Conservation (phyloP, 1,140 invertebrate genomes). For the Brachionus koreanus region DNA sequence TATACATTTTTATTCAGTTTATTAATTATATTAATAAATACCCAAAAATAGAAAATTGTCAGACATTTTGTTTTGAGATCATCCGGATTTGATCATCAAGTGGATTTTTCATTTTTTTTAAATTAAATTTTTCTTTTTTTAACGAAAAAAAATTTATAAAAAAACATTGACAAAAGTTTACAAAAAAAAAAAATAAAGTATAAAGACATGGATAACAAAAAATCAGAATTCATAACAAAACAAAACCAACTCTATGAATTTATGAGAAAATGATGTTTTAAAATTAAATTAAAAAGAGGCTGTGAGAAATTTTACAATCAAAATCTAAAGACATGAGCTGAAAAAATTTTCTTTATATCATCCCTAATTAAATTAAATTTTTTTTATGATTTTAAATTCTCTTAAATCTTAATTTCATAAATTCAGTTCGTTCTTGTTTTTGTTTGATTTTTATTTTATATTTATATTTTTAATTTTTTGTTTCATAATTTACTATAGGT, state of each 20-base stretch:
- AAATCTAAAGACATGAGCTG: not conserved
- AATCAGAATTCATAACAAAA: not conserved
- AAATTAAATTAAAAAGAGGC: constrained; percentile 1
- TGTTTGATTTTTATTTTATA: not conserved
- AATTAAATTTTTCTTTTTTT: not conserved
- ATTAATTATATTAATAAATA: constrained; percentile 39
- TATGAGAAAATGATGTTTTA: not conserved
- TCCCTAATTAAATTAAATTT: not conserved
- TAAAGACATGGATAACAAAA: constrained; percentile 31
- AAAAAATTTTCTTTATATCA: not conserved
- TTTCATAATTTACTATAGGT: not conserved
- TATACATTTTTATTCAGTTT: constrained; percentile 19
- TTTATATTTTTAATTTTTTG: not conserved
- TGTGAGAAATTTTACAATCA: not conserved
- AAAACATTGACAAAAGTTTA: constrained; percentile 35
- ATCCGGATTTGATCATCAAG: constrained; percentile 5
- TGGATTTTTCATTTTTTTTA: not conserved
- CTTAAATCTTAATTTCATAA: not conserved
- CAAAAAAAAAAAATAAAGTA: constrained; percentile 20
- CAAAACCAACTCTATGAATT: constrained; percentile 15
- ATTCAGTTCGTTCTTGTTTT: not conserved
- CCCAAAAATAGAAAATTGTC: constrained; percentile 28
- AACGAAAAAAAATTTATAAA: constrained; percentile 26
- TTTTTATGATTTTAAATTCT: not conserved
- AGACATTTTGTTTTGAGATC: constrained; percentile 22